Evolutionary conservation across 2,888 invertebrate species (phyloP).

Genomic region (Dorcus parallelipipedus): DNA sequence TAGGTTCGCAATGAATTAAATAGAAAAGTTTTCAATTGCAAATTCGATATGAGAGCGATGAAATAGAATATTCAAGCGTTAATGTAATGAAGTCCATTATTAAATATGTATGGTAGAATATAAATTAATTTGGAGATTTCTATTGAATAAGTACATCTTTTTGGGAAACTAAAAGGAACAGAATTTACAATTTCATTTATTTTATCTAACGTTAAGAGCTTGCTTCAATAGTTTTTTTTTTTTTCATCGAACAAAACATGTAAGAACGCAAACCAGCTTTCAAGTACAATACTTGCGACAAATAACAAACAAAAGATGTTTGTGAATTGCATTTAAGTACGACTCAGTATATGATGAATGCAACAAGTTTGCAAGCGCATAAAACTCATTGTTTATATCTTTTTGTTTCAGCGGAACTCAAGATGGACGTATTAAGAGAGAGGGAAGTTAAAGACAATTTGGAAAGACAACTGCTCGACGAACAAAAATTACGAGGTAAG

Average conservation of each 20-base stretch:
- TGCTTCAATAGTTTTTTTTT: too few relatives aligned
- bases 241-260: too few relatives aligned
- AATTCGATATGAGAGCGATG: constrained; percentile 10
- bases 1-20: constrained; percentile 17
- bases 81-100: too few relatives aligned
- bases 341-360: neutral
- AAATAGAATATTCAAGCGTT: neutral
- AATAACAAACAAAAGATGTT: neutral
- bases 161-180: too few relatives aligned
- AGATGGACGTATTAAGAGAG: constrained; percentile 92
- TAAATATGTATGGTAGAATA: too few relatives aligned
- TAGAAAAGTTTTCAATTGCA: constrained; percentile 21
- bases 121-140: too few relatives aligned
- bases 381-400: constrained; percentile 5
- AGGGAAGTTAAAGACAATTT: constrained; percentile 90
- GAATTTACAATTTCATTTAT: too few relatives aligned
- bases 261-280: too few relatives aligned
- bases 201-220: too few relatives aligned
- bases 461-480: constrained; percentile 89
- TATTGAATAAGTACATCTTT: too few relatives aligned
- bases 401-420: constrained; percentile 82
- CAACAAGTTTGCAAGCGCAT: neutral
- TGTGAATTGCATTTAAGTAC: neutral
- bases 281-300: neutral
- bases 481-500: constrained; percentile 94